Evolutionary conservation across 2,888 invertebrate species (phyloP).

Genomic region (Ophion ellenae): DNA sequence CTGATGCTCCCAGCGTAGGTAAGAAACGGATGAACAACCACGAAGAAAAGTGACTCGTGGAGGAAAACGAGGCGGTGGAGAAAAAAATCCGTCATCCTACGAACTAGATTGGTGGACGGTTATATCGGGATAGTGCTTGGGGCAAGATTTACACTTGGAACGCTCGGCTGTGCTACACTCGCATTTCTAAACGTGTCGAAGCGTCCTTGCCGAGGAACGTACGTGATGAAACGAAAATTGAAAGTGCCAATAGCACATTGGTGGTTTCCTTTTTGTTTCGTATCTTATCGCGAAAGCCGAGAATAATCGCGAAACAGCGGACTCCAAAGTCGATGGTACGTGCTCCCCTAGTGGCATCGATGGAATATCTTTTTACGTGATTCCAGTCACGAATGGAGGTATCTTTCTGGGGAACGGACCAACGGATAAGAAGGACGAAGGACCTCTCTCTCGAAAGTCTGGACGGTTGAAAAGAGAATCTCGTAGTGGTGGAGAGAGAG

Average conservation of each 20-base stretch:
- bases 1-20: too few relatives aligned
- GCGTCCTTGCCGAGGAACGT: background rate
- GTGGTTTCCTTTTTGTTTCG: background rate
- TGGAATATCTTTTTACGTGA: constrained; percentile 45
- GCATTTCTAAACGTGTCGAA: background rate
- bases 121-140: too few relatives aligned
- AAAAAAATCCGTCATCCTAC: too few relatives aligned
- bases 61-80: too few relatives aligned
- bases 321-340: constrained; percentile 41
- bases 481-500: background rate
- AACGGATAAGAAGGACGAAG: constrained; percentile 12
- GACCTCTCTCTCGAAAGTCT: constrained; percentile 28
- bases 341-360: constrained; percentile 18
- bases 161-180: too few relatives aligned
- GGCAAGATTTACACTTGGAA: background rate
- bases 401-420: constrained; percentile 9
- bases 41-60: too few relatives aligned
- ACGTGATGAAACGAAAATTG: constrained; percentile 12
- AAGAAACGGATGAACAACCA: too few relatives aligned
- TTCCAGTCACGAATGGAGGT: constrained; percentile 61
- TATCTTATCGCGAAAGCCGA: constrained; percentile 34
- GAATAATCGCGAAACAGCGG: constrained; percentile 52
- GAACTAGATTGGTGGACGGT: too few relatives aligned
- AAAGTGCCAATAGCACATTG: constrained; percentile 13
- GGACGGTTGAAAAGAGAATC: constrained; percentile 55